Conservation (phyloP, 1,140 invertebrate genomes). For the Drepana arcuata region DNA sequence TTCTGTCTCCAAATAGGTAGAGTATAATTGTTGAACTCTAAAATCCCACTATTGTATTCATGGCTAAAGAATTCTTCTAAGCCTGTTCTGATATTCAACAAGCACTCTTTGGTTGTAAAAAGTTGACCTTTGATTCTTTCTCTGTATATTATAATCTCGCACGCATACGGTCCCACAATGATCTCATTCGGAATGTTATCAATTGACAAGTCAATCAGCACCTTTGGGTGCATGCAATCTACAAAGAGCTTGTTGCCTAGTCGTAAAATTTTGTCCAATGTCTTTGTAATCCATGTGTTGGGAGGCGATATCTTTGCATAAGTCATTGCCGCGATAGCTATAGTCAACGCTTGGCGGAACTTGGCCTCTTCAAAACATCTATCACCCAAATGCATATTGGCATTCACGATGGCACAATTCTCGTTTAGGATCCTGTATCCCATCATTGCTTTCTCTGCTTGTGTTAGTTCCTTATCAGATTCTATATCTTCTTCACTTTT, state of each 20-base stretch:
- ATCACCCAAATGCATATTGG: slow-evolving; percentile 70
- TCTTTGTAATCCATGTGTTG: slow-evolving; percentile 70
- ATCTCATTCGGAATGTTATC: slow-evolving; percentile 72
- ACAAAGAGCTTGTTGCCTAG: slow-evolving; percentile 67
- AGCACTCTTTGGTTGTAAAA: slow-evolving; percentile 62
- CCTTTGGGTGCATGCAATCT: slow-evolving; percentile 56
- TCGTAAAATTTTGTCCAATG: slow-evolving; percentile 70
- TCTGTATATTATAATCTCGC: slow-evolving; percentile 70
- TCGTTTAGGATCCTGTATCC: slow-evolving; percentile 69
- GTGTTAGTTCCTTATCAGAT: slow-evolving; percentile 54
- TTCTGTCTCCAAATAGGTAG: slow-evolving; percentile 70
- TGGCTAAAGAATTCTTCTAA: slow-evolving; percentile 61
- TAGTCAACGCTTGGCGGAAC: slow-evolving; percentile 66
- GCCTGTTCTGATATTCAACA: slow-evolving; percentile 51
- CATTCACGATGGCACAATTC: slow-evolving; percentile 70
- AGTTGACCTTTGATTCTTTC: slow-evolving; percentile 66
- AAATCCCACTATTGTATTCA: slow-evolving; percentile 62
- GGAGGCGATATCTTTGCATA: slow-evolving; percentile 72
- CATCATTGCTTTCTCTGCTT: slow-evolving; percentile 60
- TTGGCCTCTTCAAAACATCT: slow-evolving; percentile 70
- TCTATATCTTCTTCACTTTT: slow-evolving; percentile 63
- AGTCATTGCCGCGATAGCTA: slow-evolving; percentile 66
- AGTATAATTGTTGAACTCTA: slow-evolving; percentile 64
- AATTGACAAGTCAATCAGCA: slow-evolving; percentile 58
- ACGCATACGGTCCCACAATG: slow-evolving; percentile 66